Conservation (phyloP, 2,113 vertebrate species). For the Pseudorasbora parva region DNA sequence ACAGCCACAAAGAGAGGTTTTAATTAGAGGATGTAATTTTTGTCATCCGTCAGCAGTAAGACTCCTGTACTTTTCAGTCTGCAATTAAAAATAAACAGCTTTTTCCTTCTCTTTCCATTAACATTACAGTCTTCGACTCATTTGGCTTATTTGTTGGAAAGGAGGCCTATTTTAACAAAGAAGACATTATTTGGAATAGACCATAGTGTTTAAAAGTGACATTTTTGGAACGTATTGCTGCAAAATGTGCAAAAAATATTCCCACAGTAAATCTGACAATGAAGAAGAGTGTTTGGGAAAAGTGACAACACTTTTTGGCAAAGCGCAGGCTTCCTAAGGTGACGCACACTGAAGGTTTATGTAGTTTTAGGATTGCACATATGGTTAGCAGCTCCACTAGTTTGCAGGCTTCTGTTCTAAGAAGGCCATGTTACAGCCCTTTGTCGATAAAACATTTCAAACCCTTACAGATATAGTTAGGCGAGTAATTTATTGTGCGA, state of each 20-base stretch:
- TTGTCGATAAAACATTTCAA: constrained; percentile 69
- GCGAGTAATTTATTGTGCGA: constrained; percentile 67
- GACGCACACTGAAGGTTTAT: background rate
- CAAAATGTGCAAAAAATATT: background rate
- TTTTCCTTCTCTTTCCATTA: constrained; percentile 2
- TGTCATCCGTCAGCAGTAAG: constrained; percentile 18
- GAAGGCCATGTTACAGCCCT: constrained; percentile 52
- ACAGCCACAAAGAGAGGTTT: constrained; percentile 22
- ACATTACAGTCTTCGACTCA: background rate
- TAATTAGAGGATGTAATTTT: constrained; percentile 37
- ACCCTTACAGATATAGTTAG: constrained; percentile 61
- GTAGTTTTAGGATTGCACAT: constrained; percentile 55
- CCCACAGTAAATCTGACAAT: background rate
- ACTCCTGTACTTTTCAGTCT: constrained; percentile 12
- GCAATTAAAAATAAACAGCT: background rate
- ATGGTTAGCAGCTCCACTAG: constrained; percentile 62
- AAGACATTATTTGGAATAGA: background rate
- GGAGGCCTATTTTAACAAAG: background rate
- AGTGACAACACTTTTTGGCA: constrained; percentile 5
- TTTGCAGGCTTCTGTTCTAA: constrained; percentile 54
- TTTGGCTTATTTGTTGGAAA: background rate
- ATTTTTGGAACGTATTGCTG: background rate
- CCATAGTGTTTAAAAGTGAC: background rate
- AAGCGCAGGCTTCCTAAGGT: background rate
- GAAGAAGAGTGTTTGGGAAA: constrained; percentile 14